phyloP scores from a whole-genome alignment of 2,888 invertebrate genomes.

The Dione juno region DNA sequence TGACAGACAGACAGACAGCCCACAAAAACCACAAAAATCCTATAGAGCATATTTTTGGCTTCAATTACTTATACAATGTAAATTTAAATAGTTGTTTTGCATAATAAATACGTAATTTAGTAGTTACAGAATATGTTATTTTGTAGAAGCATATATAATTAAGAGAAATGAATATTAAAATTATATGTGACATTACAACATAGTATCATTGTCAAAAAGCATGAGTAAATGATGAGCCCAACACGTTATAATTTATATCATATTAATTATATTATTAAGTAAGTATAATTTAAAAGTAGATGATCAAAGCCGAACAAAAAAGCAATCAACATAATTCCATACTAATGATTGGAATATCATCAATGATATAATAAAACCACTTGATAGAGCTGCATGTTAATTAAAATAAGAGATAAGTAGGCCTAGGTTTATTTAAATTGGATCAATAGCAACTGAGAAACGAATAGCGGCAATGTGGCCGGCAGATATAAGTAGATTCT shows the following conservation, averaged over 20 bases:
- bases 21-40: too few relatives aligned
- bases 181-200: too few relatives aligned
- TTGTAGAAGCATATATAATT: too few relatives aligned
- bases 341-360: conserved; percentile 23
- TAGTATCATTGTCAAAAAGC: too few relatives aligned
- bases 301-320: conserved; percentile 18
- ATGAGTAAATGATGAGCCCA: neutral
- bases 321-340: conserved; percentile 24
- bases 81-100: too few relatives aligned
- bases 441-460: conserved; percentile 41
- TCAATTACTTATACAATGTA: too few relatives aligned
- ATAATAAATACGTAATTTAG: too few relatives aligned
- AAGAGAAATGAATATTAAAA: too few relatives aligned
- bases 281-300: neutral
- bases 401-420: conserved; percentile 37
- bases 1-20: too few relatives aligned
- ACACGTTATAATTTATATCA: conserved; percentile 3
- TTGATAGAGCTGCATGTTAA: conserved; percentile 33
- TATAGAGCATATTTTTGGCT: too few relatives aligned
- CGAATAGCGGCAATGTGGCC: conserved; percentile 45
- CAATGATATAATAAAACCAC: conserved; percentile 29
- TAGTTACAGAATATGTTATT: too few relatives aligned
- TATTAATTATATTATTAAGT: conserved; percentile 9
- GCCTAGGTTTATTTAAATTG: conserved; percentile 37
- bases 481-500: conserved; percentile 45